A percentile compares a stretch with the other conserved stretches of the same genome.
Evolutionary conservation across 2,113 vertebrate species (phyloP).

Genomic region (Motacilla alba): DNA sequence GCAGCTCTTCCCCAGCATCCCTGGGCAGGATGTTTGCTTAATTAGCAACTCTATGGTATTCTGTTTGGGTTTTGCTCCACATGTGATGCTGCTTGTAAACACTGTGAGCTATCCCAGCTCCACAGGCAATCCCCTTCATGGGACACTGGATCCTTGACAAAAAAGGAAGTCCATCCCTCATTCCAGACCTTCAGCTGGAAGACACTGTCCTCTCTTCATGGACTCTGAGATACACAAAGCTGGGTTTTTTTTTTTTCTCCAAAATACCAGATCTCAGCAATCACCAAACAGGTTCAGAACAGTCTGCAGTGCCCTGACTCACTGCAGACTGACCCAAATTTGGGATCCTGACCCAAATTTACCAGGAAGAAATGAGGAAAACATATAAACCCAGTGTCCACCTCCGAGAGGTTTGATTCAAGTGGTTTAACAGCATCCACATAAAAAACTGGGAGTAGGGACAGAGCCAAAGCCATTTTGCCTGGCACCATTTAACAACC

Average conservation of each 20-base stretch:
- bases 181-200: background rate
- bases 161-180: background rate
- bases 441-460: background rate
- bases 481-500: background rate
- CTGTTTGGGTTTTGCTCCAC: slow-evolving; percentile 47
- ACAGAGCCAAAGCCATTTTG: background rate
- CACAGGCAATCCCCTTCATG: background rate
- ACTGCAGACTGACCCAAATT: background rate
- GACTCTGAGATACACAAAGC: background rate
- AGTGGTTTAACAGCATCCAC: background rate
- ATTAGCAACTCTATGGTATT: slow-evolving; percentile 1
- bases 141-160: background rate
- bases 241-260: background rate
- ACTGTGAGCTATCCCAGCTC: background rate
- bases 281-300: background rate
- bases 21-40: slow-evolving; percentile 16
- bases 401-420: background rate
- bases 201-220: background rate
- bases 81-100: background rate
- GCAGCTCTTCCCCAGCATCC: background rate
- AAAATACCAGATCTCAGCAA: background rate
- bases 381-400: background rate
- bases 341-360: background rate
- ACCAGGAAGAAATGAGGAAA: background rate
- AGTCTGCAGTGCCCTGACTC: background rate